A percentile compares a stretch with the other conserved stretches of the same genome.
Evolutionary conservation across 2,797 vertebrate genomes (phyloP).

Genomic region (Fringilla coelebs): DNA sequence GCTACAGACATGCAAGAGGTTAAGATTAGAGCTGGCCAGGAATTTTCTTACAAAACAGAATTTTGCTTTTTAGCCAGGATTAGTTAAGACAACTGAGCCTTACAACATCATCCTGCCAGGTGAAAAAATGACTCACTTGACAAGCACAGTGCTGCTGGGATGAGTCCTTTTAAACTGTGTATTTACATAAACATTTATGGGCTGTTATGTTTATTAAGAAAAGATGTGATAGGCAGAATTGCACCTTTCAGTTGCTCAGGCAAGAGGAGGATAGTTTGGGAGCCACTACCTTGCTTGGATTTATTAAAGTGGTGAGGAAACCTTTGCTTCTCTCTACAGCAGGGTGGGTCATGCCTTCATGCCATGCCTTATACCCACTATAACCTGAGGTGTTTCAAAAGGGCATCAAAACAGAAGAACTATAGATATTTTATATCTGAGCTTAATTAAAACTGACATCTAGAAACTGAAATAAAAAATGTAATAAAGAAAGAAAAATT

Average conservation of each 20-base stretch:
- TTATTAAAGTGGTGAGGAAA: background rate
- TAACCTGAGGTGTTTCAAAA: background rate
- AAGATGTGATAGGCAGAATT: background rate
- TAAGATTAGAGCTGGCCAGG: conserved; percentile 65
- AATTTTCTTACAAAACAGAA: conserved; percentile 66
- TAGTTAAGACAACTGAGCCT: conserved; percentile 55
- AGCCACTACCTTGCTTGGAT: background rate
- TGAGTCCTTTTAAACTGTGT: background rate
- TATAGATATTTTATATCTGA: background rate
- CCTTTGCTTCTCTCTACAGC: background rate
- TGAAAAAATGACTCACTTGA: conserved; percentile 63
- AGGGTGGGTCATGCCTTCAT: background rate
- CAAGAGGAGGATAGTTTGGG: background rate
- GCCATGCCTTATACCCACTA: too few species aligned
- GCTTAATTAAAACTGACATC: background rate
- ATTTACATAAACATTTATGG: conserved; percentile 32
- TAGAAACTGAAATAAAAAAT: accelerated
- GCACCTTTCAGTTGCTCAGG: background rate
- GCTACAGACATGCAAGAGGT: conserved; percentile 63
- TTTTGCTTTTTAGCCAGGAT: conserved; percentile 69
- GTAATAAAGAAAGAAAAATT: background rate
- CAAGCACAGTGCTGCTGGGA: conserved; percentile 42
- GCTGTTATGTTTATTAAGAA: background rate
- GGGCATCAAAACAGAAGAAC: background rate
- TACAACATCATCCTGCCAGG: conserved; percentile 65